Evolutionary conservation across 2,113 vertebrate species (phyloP).

Genomic region (Sigmodon hispidus): DNA sequence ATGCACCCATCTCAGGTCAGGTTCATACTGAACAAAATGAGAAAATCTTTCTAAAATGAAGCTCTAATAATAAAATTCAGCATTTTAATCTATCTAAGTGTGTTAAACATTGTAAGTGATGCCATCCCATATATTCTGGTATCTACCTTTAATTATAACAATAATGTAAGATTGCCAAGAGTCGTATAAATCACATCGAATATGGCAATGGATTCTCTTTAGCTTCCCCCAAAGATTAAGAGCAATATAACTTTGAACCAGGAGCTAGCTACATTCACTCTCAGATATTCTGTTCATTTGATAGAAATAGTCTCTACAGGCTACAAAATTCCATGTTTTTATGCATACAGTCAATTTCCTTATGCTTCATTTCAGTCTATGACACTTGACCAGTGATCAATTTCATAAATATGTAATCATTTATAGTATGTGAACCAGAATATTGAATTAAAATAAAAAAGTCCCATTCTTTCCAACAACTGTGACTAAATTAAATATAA

Average conservation of each 20-base stretch:
- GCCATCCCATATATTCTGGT: neutral
- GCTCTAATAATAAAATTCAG: neutral
- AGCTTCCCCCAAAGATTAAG: neutral
- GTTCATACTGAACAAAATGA: neutral
- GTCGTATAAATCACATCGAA: neutral
- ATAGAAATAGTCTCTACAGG: neutral
- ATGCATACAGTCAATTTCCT: neutral
- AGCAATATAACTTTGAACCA: neutral
- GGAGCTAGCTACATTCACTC: neutral
- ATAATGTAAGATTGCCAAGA: neutral
- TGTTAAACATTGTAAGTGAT: neutral
- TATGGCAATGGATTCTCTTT: neutral
- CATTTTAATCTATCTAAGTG: neutral
- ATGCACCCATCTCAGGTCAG: neutral
- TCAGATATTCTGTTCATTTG: neutral
- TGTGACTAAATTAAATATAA: neutral
- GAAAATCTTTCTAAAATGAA: neutral
- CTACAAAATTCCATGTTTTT: neutral
- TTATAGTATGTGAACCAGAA: neutral
- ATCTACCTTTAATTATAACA: neutral
- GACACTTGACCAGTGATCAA: neutral
- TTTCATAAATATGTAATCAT: neutral
- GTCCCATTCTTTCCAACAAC: neutral
- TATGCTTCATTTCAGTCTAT: neutral
- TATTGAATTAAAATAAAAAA: neutral